These are phyloP conservation scores for Calephelis virginiensis DNA, from an alignment of 1,140 invertebrate genomes.

Conservation along the genomic window DNA sequence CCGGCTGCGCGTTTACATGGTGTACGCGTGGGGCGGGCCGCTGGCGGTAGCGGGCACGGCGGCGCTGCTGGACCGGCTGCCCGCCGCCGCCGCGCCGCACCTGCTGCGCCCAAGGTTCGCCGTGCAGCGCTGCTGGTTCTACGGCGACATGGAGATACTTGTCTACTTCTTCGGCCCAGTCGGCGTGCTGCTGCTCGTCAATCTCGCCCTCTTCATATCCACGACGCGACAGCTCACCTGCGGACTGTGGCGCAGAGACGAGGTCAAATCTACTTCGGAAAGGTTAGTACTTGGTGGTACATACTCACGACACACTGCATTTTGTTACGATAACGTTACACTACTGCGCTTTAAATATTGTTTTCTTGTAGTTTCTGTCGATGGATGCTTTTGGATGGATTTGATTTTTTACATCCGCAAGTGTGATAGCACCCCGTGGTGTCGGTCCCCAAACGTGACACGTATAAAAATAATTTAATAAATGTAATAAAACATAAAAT, in stretches of 20 bases:
- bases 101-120: conserved; percentile 87
- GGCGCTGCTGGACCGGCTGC: conserved; percentile 83
- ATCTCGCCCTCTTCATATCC: conserved; percentile 87
- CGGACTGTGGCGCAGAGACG: conserved; percentile 91
- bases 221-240: conserved; percentile 91
- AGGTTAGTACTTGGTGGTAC: conserved; percentile 70
- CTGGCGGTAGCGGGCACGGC: conserved; percentile 85
- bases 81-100: conserved; percentile 77
- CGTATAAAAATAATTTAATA: too few relatives aligned
- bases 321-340: too few relatives aligned
- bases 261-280: conserved; percentile 91
- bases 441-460: too few relatives aligned
- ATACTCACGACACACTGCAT: too few relatives aligned
- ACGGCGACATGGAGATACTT: conserved; percentile 87
- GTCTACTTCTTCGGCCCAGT: conserved; percentile 91
- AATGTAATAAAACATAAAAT: too few relatives aligned
- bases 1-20: conserved; percentile 85
- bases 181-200: conserved; percentile 86
- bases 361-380: too few relatives aligned
- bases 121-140: conserved; percentile 88
- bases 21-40: conserved; percentile 90
- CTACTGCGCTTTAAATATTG: too few relatives aligned
- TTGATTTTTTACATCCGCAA: too few relatives aligned
- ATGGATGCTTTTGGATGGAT: too few relatives aligned
- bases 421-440: too few relatives aligned